Evolutionary conservation across 92 coral and sea anemone genomes (phyloP), one percentile per base, ranked within the genome.

Genomic region (Nematostella vectensis): DNA sequence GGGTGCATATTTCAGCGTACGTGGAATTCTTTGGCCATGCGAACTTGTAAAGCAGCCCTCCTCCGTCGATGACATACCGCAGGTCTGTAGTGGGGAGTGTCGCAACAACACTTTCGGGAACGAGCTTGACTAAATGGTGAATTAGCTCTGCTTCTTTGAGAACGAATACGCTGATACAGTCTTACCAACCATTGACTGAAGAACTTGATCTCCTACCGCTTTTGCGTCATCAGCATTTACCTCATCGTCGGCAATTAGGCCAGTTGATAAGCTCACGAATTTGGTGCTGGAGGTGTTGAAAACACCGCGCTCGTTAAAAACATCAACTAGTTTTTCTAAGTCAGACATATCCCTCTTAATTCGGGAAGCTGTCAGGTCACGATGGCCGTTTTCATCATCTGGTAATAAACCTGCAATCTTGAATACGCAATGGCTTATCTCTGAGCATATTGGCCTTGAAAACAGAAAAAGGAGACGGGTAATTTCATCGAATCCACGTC

Each of bases 1-100:
- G 31, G 2, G 17, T 15, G 31, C 76, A 69, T 8, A 69, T 69
- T 12, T 67, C 44, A 27, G 55, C 43, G 38, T 67, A 56, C 3
- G 72, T 67, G 39, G 49, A 27, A 29, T 67, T 16, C 42, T 67
- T 69, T 25, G 75, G 69, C 75, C 75, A 59, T 1, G 69, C 12
- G 48, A 59, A 59, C 28, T 59, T 49, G 54, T 69, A 55, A 3
- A 67, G 68, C 28, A 67, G 17, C 2, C 38, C 62, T 25, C 49
- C 69, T n/a, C 59, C 69, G 13, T 64, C 61, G 9, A 64, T 53
- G 31, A 64, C 50, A 23, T 18, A 64, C 53, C 30, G 62, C 53
- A 38, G 15, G 22, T 58, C 58, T 17, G 58, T 47, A 2, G 4
- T 36, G 3, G 62, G 70, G 2, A 64, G 28, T 31, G 70, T 3